Evolutionary conservation across 2,113 vertebrate genomes (phyloP), one percentile per base, ranked within the genome.

Genomic region (Pteruthius melanotis): DNA sequence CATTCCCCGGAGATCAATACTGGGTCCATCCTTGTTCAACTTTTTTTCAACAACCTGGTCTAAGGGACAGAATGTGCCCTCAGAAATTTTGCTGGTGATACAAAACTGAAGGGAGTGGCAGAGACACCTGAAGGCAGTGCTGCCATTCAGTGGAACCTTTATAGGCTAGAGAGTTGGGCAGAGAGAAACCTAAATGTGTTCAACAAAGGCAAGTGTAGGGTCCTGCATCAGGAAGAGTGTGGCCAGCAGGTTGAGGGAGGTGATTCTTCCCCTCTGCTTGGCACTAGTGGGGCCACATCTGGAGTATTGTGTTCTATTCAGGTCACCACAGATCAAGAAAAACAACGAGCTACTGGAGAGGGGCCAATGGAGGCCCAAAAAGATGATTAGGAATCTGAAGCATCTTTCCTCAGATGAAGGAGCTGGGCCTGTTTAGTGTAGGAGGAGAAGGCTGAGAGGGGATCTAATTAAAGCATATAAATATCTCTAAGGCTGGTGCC

Each of bases 41-140:
- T 8, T 53, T 47, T 27, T 40, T 70, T 17, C 56, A 40, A 6
- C 40, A 54, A 11, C 6, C 8, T 9, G 4, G 13, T 30, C 24
- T 30, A 47, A 47, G 13, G 28, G 19, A 37, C 14, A 47, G 56
- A 45, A 61, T 40, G 13, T n/a, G 4, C 15, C 12, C 40, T 63
- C 65, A 63, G 56, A 63, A 71, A 26, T 30, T 35, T 27, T 35
- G 24, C 26, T 56, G 42, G 40, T 18, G 42, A 3, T 19, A 26
- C 0, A 0, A 42, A 35, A 64, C 30, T 26, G 6, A 9, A 40
- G 11, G 15, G 24, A 30, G 20, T 31, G 49, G 21, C 26, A 72
- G 42, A 31, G 31, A 27, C 24, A 35, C 5, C 42, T 64, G 49
- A 56, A 56, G 26, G 30, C 2, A 2, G 6, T 71, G 31, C 27